Percentiles rank a stretch among this genome's conserved stretches.
These are phyloP conservation scores for Erpetoichthys calabaricus DNA, from an alignment of 2,797 vertebrate species.

Conservation along the genomic window DNA sequence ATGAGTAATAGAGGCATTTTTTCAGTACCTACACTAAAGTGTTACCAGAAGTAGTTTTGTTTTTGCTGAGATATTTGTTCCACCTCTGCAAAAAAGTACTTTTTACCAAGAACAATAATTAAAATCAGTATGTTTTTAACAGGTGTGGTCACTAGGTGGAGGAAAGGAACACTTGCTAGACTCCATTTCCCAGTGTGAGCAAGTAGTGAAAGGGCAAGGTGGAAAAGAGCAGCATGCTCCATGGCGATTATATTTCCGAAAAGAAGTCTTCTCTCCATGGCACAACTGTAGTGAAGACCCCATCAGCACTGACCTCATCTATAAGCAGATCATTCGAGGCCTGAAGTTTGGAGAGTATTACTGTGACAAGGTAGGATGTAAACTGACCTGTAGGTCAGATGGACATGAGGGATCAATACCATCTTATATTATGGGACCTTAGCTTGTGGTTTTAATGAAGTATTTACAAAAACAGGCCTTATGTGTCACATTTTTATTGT, in stretches of 20 bases:
- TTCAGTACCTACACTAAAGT: too few species aligned
- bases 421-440: too few species aligned
- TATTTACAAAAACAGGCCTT: too few species aligned
- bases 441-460: too few species aligned
- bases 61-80: too few species aligned
- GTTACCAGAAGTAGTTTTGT: too few species aligned
- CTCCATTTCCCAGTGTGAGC: constrained; percentile 84
- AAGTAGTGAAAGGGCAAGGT: constrained; percentile 64
- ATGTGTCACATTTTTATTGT: too few species aligned
- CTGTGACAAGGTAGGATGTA: constrained; percentile 59
- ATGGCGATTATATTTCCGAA: constrained; percentile 84
- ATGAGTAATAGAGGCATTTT: too few species aligned
- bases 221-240: constrained; percentile 72
- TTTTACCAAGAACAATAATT: neutral
- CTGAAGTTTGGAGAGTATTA: constrained; percentile 76
- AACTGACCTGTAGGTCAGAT: too few species aligned
- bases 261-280: constrained; percentile 93
- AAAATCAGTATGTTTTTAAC: neutral
- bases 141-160: constrained; percentile 83
- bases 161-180: constrained; percentile 79
- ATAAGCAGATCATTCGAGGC: constrained; percentile 74
- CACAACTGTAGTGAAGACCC: constrained; percentile 67
- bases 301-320: constrained; percentile 79
- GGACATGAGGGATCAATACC: neutral
- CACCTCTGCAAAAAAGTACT: neutral